Percentiles rank a stretch among this genome's conserved stretches.
These are phyloP conservation scores for Gyps fulvus DNA, from an alignment of 2,113 vertebrate genomes.

Conservation along the genomic window DNA sequence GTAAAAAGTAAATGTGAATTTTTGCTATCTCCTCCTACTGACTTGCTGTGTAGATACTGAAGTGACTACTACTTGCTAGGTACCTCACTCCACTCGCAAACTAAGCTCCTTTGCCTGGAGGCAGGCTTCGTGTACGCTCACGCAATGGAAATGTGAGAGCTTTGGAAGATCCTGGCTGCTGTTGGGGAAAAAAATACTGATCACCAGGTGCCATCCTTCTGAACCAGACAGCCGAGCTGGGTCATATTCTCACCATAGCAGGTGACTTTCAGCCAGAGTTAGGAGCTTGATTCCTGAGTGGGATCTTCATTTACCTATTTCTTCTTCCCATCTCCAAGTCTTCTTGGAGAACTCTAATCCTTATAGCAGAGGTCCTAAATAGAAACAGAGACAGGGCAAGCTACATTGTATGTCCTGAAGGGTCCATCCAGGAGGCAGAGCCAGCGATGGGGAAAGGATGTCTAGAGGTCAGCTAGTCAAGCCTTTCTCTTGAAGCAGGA, in stretches of 20 bases:
- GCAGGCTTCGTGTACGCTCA: fast-evolving
- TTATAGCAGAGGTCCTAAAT: background rate
- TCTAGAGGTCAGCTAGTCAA: background rate
- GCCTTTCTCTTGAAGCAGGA: background rate
- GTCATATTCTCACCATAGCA: background rate
- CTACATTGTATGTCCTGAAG: background rate
- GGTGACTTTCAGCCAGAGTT: background rate
- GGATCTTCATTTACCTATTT: background rate
- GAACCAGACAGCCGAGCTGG: background rate
- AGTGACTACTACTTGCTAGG: background rate
- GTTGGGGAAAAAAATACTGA: fast-evolving
- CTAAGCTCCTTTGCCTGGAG: background rate
- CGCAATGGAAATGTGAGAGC: fast-evolving
- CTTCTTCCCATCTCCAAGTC: background rate
- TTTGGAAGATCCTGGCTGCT: background rate
- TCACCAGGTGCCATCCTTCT: background rate
- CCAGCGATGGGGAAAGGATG: background rate
- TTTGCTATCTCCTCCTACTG: background rate
- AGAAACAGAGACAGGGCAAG: background rate
- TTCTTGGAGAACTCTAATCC: background rate
- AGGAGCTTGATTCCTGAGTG: background rate
- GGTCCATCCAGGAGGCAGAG: background rate
- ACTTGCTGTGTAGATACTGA: background rate
- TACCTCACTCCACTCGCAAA: background rate
- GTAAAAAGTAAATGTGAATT: background rate